Conservation (phyloP, 2,888 invertebrate species). For the Eristalis intricaria region DNA sequence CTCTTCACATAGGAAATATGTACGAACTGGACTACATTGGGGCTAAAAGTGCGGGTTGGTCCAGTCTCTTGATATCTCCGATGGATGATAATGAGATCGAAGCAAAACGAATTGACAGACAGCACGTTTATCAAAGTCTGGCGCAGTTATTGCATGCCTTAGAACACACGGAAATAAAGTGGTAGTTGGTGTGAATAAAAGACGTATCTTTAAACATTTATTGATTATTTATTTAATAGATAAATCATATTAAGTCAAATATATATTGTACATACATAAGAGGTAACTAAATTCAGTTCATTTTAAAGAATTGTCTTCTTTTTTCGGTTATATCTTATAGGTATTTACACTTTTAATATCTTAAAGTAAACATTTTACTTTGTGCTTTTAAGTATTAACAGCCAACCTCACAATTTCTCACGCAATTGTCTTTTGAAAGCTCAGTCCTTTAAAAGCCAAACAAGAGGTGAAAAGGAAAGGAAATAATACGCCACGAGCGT, state of each 20-base stretch:
- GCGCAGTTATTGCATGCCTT: constrained; percentile 74
- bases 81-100: constrained; percentile 40
- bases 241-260: not conserved
- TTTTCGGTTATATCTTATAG: not conserved
- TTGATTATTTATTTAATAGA: constrained; percentile 39
- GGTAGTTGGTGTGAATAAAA: constrained; percentile 72
- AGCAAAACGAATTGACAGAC: constrained; percentile 32
- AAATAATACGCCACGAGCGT: not conserved
- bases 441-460: not conserved
- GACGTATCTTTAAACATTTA: not conserved
- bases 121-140: constrained; percentile 74
- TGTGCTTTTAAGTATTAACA: constrained; percentile 36
- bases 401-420: not conserved
- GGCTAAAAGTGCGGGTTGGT: constrained; percentile 84
- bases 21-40: constrained; percentile 89
- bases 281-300: constrained; percentile 60
- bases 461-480: not conserved
- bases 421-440: not conserved
- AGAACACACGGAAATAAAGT: constrained; percentile 75
- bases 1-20: constrained; percentile 93
- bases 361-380: constrained; percentile 5
- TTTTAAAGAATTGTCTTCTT: constrained; percentile 17
- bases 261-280: constrained; percentile 30
- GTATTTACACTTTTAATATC: constrained; percentile 4
- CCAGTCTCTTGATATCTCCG: constrained; percentile 75